Conservation (phyloP, 2,888 invertebrate species). For the Amphipyra berbera region DNA sequence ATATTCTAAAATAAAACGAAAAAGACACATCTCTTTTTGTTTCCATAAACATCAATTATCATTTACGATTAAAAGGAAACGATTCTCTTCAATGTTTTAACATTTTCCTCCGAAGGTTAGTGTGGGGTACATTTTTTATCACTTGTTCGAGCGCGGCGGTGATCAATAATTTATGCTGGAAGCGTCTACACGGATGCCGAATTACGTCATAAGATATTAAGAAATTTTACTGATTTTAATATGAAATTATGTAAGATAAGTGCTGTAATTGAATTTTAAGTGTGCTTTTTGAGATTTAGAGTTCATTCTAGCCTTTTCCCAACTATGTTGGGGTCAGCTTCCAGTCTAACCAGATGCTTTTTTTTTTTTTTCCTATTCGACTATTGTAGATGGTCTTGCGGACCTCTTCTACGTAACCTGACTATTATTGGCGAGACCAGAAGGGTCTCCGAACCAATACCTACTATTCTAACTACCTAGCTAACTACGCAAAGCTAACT, state of each 20-base stretch:
- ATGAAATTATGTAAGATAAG: conserved; percentile 7
- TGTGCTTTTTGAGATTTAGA: not conserved
- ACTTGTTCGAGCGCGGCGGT: conserved; percentile 26
- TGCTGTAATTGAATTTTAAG: not conserved
- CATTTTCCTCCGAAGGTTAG: conserved; percentile 19
- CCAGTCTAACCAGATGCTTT: too few species aligned
- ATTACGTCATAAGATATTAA: conserved; percentile 20
- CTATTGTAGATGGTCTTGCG: too few species aligned
- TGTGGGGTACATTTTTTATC: conserved; percentile 50
- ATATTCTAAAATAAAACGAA: too few species aligned
- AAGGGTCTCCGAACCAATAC: too few species aligned
- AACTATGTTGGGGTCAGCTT: too few species aligned
- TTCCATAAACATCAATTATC: conserved; percentile 23
- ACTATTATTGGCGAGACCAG: too few species aligned
- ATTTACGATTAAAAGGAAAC: conserved; percentile 34
- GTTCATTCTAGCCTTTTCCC: too few species aligned
- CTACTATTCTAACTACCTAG: too few species aligned
- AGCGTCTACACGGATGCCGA: conserved; percentile 21
- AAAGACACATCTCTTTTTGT: too few species aligned
- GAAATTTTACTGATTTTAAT: conserved; percentile 36
- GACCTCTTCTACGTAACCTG: too few species aligned
- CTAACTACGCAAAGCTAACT: too few species aligned
- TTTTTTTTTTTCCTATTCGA: too few species aligned
- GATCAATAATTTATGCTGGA: conserved; percentile 52
- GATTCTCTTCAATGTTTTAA: conserved; percentile 30